Evolutionary conservation across 2,113 vertebrate genomes (phyloP).

Genomic region (Calyptomena viridis): DNA sequence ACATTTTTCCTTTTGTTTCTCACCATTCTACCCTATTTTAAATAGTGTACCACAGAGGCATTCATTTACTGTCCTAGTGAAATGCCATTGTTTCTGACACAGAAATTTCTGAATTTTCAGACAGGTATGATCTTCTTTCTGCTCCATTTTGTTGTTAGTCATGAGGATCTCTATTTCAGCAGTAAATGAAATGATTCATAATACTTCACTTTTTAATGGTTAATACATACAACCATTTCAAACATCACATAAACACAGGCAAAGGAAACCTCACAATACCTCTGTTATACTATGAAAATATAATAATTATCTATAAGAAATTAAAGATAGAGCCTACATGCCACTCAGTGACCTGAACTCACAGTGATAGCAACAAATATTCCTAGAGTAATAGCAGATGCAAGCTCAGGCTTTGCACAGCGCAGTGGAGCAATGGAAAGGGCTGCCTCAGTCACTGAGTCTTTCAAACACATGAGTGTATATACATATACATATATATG

Average conservation of each 20-base stretch:
- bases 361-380: neutral
- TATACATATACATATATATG: neutral
- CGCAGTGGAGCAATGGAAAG: neutral
- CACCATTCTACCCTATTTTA: neutral
- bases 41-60: neutral
- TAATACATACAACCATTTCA: neutral
- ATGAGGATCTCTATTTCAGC: neutral
- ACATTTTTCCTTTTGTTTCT: neutral
- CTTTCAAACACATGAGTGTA: neutral
- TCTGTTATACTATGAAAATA: neutral
- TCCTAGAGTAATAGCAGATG: neutral
- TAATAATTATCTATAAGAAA: neutral
- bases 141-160: neutral
- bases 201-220: neutral
- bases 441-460: neutral
- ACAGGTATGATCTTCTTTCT: neutral
- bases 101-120: neutral
- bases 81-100: neutral
- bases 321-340: fast-evolving
- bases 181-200: neutral
- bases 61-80: neutral
- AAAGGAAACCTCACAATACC: neutral
- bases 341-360: neutral
- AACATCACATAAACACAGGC: neutral
- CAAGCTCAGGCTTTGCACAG: neutral